Evolutionary conservation across 2,888 invertebrate genomes (phyloP).

Genomic region (Slavum lentiscoides): DNA sequence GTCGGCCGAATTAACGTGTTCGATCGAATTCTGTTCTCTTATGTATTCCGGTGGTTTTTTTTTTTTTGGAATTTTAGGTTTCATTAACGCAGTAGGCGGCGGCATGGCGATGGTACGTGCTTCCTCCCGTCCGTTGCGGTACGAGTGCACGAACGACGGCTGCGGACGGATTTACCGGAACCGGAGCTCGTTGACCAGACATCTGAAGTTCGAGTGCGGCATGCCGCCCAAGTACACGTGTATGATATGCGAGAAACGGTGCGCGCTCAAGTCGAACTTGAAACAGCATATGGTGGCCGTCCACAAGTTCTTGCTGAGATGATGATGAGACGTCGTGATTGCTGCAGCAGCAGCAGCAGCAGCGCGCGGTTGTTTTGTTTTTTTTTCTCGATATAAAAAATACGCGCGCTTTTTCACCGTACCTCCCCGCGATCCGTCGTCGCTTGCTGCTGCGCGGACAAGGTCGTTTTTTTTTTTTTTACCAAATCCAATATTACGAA

Average conservation of each 20-base stretch:
- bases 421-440: too few species aligned
- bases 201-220: conserved; percentile 58
- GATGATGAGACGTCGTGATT: not conserved
- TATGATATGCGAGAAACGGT: conserved; percentile 37
- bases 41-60: too few species aligned
- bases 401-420: too few species aligned
- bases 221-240: conserved; percentile 58
- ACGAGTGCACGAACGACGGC: conserved; percentile 15
- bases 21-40: too few species aligned
- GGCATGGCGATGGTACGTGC: not conserved
- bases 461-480: too few species aligned
- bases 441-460: too few species aligned
- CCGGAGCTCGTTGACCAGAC: conserved; percentile 55
- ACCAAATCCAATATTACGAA: too few species aligned
- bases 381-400: too few species aligned
- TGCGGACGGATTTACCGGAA: conserved; percentile 58
- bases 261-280: conserved; percentile 36
- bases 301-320: conserved; percentile 19
- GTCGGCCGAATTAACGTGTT: too few species aligned
- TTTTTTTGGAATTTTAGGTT: conserved; percentile 25
- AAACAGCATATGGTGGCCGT: conserved; percentile 38
- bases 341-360: not conserved
- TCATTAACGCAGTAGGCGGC: too few species aligned
- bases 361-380: too few species aligned
- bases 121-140: not conserved